Evolutionary conservation across 2,888 invertebrate genomes (phyloP).

Genomic region (Limnephilus marmoratus): DNA sequence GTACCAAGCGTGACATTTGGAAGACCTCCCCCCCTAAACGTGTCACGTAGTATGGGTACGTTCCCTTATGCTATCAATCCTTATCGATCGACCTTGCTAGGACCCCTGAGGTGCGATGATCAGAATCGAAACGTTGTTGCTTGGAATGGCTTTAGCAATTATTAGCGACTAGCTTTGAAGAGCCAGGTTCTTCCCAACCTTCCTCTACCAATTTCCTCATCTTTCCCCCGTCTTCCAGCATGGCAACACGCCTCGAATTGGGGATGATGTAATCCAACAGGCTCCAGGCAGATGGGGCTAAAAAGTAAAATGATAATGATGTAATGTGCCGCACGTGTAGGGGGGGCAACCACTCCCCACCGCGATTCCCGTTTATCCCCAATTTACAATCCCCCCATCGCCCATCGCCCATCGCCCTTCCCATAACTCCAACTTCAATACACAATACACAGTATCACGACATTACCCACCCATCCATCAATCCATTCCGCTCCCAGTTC

Average conservation of each 20-base stretch:
- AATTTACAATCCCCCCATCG: background rate
- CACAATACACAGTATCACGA: background rate
- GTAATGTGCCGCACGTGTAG: background rate
- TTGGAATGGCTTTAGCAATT: background rate
- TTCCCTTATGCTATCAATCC: too few species aligned
- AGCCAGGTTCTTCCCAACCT: background rate
- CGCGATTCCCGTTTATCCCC: background rate
- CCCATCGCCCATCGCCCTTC: background rate
- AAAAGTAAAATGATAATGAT: background rate
- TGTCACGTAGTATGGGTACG: too few species aligned
- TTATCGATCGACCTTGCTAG: too few species aligned
- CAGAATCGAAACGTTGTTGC: background rate
- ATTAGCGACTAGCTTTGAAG: background rate
- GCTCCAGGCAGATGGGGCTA: background rate
- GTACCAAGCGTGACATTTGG: too few species aligned
- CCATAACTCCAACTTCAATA: background rate
- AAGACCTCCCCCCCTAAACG: too few species aligned
- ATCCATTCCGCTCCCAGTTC: background rate
- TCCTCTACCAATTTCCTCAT: background rate
- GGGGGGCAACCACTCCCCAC: background rate
- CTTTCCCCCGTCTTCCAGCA: background rate
- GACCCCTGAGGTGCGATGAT: too few species aligned
- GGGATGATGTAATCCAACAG: too few species aligned
- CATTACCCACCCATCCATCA: background rate
- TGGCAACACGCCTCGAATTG: background rate